phyloP scores from a whole-genome alignment of 2,888 invertebrate genomes.

The Thalpophila matura region DNA sequence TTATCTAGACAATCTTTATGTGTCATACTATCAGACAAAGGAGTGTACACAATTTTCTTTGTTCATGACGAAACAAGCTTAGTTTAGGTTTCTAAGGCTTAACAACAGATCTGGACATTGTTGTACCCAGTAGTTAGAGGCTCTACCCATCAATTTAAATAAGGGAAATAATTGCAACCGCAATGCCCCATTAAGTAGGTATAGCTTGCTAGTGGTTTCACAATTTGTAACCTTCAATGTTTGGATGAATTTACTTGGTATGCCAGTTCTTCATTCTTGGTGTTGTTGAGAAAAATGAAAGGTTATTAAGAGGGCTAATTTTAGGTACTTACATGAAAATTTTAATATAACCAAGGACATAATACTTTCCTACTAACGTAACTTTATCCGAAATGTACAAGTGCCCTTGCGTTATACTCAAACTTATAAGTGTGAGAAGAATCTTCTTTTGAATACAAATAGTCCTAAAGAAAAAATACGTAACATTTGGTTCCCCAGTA shows the following conservation, averaged over 20 bases:
- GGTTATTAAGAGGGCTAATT: background rate
- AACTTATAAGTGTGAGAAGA: slow-evolving; percentile 25
- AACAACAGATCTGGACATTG: slow-evolving; percentile 39
- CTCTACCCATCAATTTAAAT: slow-evolving; percentile 53
- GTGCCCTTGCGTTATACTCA: slow-evolving; percentile 1
- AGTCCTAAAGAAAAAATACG: background rate
- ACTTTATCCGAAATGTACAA: slow-evolving; percentile 8
- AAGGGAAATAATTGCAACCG: slow-evolving; percentile 57
- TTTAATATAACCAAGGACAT: too few species aligned
- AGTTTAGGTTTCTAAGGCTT: slow-evolving; percentile 28
- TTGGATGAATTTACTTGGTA: slow-evolving; percentile 24
- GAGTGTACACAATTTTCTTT: slow-evolving; percentile 28
- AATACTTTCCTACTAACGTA: too few species aligned
- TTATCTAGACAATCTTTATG: slow-evolving; percentile 19
- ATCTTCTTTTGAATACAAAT: background rate
- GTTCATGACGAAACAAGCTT: slow-evolving; percentile 38
- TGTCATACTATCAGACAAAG: slow-evolving; percentile 20
- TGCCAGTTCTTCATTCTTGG: background rate
- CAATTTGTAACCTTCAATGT: slow-evolving; percentile 41
- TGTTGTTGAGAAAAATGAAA: background rate
- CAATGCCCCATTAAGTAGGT: slow-evolving; percentile 44
- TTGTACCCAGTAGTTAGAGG: slow-evolving; percentile 72
- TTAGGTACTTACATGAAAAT: too few species aligned
- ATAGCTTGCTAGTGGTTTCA: slow-evolving; percentile 32
- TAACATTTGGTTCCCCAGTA: slow-evolving; percentile 13